Evolutionary conservation across 2,888 invertebrate genomes (phyloP).

Genomic region (Drosophila prolongata): DNA sequence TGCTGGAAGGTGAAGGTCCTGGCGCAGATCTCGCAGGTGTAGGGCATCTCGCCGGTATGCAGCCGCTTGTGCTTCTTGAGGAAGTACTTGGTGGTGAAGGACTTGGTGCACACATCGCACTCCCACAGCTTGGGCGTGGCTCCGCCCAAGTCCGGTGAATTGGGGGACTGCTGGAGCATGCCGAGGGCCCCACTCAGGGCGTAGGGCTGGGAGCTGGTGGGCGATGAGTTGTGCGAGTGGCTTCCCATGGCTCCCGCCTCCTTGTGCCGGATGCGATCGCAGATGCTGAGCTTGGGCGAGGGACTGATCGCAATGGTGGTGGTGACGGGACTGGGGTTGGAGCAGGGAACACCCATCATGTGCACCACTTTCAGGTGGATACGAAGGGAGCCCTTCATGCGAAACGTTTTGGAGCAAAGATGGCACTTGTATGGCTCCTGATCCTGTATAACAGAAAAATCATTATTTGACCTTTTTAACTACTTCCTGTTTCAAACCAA

Average conservation of each 20-base stretch:
- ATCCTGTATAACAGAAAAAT: conserved; percentile 45
- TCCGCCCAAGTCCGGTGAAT: conserved; percentile 39
- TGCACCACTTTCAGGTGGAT: conserved; percentile 93
- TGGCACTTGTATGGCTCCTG: conserved; percentile 86
- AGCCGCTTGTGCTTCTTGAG: conserved; percentile 94
- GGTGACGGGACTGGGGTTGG: conserved; percentile 41
- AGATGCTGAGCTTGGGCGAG: conserved; percentile 77
- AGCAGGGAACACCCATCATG: conserved; percentile 80
- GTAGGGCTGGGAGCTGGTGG: conserved; percentile 52
- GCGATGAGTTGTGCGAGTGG: not conserved
- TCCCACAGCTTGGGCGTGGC: conserved; percentile 92
- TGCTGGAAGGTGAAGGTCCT: conserved; percentile 96
- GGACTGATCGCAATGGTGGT: conserved; percentile 45
- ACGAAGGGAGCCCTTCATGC: conserved; percentile 92
- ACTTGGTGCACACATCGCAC: conserved; percentile 93
- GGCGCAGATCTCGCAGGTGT: conserved; percentile 91
- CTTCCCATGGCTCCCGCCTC: conserved; percentile 46
- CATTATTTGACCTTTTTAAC: too few relatives aligned
- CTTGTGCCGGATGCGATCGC: conserved; percentile 80
- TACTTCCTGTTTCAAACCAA: too few relatives aligned
- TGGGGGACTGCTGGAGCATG: conserved; percentile 58
- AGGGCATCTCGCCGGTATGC: conserved; percentile 95
- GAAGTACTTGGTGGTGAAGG: conserved; percentile 95
- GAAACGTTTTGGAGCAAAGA: conserved; percentile 91
- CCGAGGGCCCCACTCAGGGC: conserved; percentile 68